Base-by-base conservation (phyloP, 2,113 vertebrate genomes). In the Myotis lucifugus region DNA sequence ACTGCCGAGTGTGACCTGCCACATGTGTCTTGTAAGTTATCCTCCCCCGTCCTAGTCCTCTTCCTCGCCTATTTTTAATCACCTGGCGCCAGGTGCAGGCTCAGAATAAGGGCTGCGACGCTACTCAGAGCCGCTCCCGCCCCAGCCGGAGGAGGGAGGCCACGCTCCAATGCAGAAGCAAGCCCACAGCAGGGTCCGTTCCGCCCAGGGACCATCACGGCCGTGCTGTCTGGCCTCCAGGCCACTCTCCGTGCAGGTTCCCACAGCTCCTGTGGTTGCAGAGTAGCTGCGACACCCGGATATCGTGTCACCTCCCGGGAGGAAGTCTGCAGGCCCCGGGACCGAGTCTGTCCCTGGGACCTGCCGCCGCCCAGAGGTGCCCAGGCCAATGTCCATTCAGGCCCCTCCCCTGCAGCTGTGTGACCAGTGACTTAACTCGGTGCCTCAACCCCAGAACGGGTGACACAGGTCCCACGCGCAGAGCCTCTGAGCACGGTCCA, bases 61-160 rank as follows among this genome's bases (percentile, higher is more conserved):
- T 73, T 66, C 10, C 14, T 54, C 54, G 59, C 46, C 0, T 29
- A 11, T 34, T n/a, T 85, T 29, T 12, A 21, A 25, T 3, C 0
- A 4, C 25, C 2, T 2, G 0, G 61, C 1, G 2, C 17, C 6
- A 17, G 8, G 27, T 1, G 11, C 23, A 29, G 8, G 0, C 74
- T 32, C 88, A 25, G 23, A 29, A 25, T 17, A 17, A 18, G 15
- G 25, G 7, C 6, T 6, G 1, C 21, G 66, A 23, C 0, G 2
- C 1, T 27, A 0, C 29, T 12, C 9, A 8, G 12, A 32, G 52
- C 61, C 11, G 3, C 2, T 32, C 25, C 46, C 15, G 27, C 0
- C 40, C 40, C 14, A 2, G 32, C 11, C 0, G 0, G 1, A 3
- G 23, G 23, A 14, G 23, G 32, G n/a, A 23, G 76, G 34, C 29